phyloP scores from a whole-genome alignment of 2,113 vertebrate genomes.

The Myrmecobius fasciatus region DNA sequence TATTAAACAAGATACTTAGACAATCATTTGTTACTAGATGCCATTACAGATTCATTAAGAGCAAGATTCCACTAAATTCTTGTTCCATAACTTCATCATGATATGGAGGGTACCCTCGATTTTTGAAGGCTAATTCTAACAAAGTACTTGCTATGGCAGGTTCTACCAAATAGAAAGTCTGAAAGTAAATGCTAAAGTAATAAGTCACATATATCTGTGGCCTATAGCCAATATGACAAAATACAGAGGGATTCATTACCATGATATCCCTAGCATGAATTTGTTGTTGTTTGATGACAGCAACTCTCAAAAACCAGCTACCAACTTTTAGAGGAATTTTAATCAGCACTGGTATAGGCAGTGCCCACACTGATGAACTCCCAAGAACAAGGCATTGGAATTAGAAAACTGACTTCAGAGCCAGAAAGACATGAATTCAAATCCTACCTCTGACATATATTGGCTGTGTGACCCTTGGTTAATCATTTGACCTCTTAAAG shows the following conservation, averaged over 20 bases:
- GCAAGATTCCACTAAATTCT: neutral
- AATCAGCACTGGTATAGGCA: neutral
- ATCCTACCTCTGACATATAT: neutral
- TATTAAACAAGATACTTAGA: neutral
- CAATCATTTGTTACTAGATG: neutral
- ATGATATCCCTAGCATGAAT: neutral
- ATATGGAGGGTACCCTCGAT: neutral
- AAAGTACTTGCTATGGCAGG: neutral
- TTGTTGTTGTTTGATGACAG: neutral
- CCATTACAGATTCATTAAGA: neutral
- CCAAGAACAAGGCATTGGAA: neutral
- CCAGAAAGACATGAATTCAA: neutral
- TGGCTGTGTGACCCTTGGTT: neutral
- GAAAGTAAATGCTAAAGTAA: neutral
- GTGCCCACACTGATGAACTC: neutral
- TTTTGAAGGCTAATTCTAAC: neutral
- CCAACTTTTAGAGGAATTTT: neutral
- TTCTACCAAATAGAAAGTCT: neutral
- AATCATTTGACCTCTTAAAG: neutral
- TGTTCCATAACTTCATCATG: neutral
- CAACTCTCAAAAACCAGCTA: neutral
- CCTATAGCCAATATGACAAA: neutral
- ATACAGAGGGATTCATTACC: neutral
- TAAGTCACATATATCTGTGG: neutral
- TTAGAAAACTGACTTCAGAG: neutral